Evolutionary conservation across 1,140 invertebrate genomes (phyloP).

Genomic region (Parapsyche elsis): DNA sequence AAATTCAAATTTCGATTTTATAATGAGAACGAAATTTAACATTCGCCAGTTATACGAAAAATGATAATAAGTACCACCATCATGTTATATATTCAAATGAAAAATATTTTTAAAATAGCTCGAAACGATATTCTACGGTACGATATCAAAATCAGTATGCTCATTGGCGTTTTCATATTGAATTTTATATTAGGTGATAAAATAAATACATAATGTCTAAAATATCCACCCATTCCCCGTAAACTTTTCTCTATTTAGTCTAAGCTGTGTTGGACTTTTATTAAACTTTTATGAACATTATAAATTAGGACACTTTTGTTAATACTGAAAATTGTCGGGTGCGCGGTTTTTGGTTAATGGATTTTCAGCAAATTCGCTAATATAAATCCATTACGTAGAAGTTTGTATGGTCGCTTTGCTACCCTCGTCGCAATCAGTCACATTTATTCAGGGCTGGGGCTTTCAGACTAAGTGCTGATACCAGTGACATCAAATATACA

Average conservation of each 20-base stretch:
- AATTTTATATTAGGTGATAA: neutral
- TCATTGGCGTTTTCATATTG: neutral
- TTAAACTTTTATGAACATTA: too few relatives aligned
- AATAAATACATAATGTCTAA: neutral
- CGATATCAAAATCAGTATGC: too few relatives aligned
- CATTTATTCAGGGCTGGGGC: conserved; percentile 19
- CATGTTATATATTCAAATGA: too few relatives aligned
- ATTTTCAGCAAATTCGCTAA: conserved; percentile 30
- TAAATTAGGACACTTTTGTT: neutral
- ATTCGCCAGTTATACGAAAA: too few relatives aligned
- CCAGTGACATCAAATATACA: conserved; percentile 33
- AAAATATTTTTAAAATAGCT: too few relatives aligned
- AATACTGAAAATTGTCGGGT: conserved; percentile 13
- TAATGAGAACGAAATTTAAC: too few relatives aligned
- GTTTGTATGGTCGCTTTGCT: conserved; percentile 20
- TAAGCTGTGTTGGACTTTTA: too few relatives aligned
- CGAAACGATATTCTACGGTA: too few relatives aligned
- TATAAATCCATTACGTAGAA: conserved; percentile 28
- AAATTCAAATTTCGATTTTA: conserved; percentile 9
- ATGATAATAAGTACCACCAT: too few relatives aligned
- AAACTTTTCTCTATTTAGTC: too few relatives aligned
- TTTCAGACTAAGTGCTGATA: conserved; percentile 33
- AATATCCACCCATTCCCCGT: too few relatives aligned
- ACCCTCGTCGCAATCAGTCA: conserved; percentile 31
- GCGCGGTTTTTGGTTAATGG: conserved; percentile 6